Evolutionary conservation across 2,888 invertebrate species (phyloP), one percentile per base, ranked within the genome.

Genomic region (Philonicus albiceps): DNA sequence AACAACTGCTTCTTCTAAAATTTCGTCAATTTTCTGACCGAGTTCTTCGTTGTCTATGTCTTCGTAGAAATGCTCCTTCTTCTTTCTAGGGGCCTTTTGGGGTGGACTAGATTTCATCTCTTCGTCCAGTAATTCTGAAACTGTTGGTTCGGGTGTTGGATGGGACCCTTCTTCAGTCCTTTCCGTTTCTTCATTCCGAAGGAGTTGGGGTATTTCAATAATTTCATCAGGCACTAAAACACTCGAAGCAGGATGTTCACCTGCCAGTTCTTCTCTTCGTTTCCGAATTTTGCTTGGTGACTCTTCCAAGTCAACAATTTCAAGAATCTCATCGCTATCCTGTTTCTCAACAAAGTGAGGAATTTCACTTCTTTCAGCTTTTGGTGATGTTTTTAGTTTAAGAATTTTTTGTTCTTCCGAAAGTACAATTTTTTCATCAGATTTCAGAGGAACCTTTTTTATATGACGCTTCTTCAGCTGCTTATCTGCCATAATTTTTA

Each of bases 401-500:
- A 95, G 92, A 88, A 95, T 95, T 92, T 94, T 94, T 90, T 94
- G 94, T 86, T 91, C 90, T 86, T 93, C 93, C 7, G 90, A 90
- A 0, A 92, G 88, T 16, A 90, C 89, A 87, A 94, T 94, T 90
- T 93, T 93, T 90, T 94, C 94, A 88, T 91, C 90, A 86, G 91
- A 91, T 40, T 90, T 90, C 30, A 92, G 89, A 13, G 91, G 89
- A 16, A 92, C 90, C 74, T 90, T 91, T 86, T 90, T 92, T 74
- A 92, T 92, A 6, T 91, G 90, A 3, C 85, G 86, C 87, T 94
- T 94, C 93, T 89, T 94, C 93, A 91, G 94, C 90, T 89, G 94
- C 92, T 94, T 94, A 89, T 95, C 95, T 22, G 95, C 95, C 91
- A 95, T 93, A 88, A 94, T 94, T 91, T 94, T 94, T 30, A 95